Percentiles rank a stretch among this genome's conserved stretches.
Conservation (phyloP, 2,113 vertebrate genomes). For the Paradoxurus hermaphroditus region DNA sequence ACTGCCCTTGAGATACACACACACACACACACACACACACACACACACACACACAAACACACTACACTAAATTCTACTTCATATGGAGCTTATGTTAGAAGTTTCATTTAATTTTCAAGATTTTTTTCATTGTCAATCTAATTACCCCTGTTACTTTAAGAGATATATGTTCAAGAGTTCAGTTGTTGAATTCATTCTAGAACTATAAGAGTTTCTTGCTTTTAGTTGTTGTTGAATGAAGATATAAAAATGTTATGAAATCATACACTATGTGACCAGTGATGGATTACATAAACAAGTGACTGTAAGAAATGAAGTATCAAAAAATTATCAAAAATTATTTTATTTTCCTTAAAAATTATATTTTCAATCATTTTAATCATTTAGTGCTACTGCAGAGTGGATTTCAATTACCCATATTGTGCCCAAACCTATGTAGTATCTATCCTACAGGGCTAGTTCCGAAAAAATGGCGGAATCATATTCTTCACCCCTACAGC, state of each 20-base stretch:
- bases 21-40: not conserved
- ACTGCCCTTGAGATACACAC: not conserved
- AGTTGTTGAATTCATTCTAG: not conserved
- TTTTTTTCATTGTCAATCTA: constrained; percentile 55
- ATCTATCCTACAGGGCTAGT: not conserved
- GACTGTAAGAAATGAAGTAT: not conserved
- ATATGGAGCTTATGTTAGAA: constrained; percentile 16
- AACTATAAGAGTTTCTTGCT: not conserved
- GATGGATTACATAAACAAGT: not conserved
- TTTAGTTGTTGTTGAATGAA: not conserved
- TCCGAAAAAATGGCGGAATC: not conserved
- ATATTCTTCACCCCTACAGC: not conserved
- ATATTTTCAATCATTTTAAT: not conserved
- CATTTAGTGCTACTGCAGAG: not conserved
- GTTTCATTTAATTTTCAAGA: constrained; percentile 45
- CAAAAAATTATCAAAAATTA: not conserved
- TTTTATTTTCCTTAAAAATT: not conserved
- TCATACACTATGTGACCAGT: not conserved
- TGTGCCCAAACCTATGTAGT: not conserved
- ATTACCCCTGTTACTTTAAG: not conserved
- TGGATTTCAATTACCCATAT: not conserved
- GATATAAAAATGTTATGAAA: not conserved
- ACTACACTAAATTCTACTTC: constrained; percentile 18
- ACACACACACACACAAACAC: not conserved
- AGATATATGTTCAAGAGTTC: not conserved